Percentiles rank a stretch among this genome's conserved stretches.
Evolutionary conservation across 1,140 invertebrate species (phyloP).

Genomic region (Bathynomus jamesi): DNA sequence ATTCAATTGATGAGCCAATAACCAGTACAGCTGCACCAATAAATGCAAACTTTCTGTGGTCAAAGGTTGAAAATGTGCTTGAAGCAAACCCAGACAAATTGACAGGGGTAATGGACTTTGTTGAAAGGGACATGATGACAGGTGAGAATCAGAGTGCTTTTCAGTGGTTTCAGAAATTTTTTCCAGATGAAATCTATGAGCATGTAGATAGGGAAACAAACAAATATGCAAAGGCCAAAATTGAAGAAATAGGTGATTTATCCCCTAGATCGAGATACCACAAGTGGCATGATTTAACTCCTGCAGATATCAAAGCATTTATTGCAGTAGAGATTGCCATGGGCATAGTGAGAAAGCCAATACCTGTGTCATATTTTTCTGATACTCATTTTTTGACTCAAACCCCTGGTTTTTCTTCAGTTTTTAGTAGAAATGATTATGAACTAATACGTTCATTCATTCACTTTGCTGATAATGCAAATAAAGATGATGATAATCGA

Average conservation of each 20-base stretch:
- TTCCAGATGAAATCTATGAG: background rate
- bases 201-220: slow-evolving; percentile 5
- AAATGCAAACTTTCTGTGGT: background rate
- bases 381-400: background rate
- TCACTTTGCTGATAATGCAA: slow-evolving; percentile 10
- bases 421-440: background rate
- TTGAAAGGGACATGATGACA: background rate
- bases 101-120: background rate
- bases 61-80: background rate
- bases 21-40: background rate
- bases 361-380: background rate
- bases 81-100: background rate
- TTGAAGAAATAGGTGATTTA: background rate
- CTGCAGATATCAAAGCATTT: slow-evolving; percentile 7
- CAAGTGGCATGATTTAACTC: background rate
- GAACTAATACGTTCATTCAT: background rate
- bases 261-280: background rate
- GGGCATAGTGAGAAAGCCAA: background rate
- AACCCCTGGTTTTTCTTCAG: slow-evolving; percentile 4
- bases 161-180: background rate
- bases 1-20: background rate
- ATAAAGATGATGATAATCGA: background rate
- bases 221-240: background rate
- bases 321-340: slow-evolving; percentile 3
- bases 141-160: background rate